A percentile compares a stretch with the other conserved stretches of the same genome.
Evolutionary conservation across 2,888 invertebrate species (phyloP).

Genomic region (Conchocele bisecta): DNA sequence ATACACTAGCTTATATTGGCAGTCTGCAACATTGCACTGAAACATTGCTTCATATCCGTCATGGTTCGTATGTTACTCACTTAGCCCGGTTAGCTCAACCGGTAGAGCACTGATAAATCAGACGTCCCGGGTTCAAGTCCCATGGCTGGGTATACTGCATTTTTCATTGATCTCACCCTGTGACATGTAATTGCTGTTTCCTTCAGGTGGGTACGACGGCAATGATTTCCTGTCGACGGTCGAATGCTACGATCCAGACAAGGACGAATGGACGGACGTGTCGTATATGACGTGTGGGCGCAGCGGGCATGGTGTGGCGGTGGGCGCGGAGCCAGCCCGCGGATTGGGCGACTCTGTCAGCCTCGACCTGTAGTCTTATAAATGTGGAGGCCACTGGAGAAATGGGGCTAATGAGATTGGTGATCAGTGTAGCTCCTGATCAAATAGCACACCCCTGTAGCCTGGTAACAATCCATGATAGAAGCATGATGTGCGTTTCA

Average conservation of each 20-base stretch:
- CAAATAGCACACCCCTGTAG: background rate
- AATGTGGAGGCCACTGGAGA: no score
- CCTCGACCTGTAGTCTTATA: no score
- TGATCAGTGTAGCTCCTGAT: background rate
- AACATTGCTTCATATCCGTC: no score
- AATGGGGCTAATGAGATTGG: background rate
- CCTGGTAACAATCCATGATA: background rate
- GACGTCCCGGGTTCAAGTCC: no score
- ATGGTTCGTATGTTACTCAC: no score
- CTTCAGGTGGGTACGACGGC: conserved; percentile 94
- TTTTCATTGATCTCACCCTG: no score
- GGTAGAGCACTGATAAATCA: no score
- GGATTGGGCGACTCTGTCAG: conserved; percentile 45
- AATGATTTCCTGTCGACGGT: conserved; percentile 92
- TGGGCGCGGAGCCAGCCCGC: conserved; percentile 86
- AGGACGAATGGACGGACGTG: conserved; percentile 90
- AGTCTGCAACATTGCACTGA: no score
- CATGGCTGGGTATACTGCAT: no score
- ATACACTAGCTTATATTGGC: no score
- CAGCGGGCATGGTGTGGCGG: conserved; percentile 96
- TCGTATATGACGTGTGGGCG: conserved; percentile 91
- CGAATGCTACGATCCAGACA: conserved; percentile 92
- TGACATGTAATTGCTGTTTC: conserved; percentile 36
- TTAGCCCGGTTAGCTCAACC: no score
- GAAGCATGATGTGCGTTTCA: no score